Conservation (phyloP, 2,888 invertebrate species). For the Oscheius sp. region DNA sequence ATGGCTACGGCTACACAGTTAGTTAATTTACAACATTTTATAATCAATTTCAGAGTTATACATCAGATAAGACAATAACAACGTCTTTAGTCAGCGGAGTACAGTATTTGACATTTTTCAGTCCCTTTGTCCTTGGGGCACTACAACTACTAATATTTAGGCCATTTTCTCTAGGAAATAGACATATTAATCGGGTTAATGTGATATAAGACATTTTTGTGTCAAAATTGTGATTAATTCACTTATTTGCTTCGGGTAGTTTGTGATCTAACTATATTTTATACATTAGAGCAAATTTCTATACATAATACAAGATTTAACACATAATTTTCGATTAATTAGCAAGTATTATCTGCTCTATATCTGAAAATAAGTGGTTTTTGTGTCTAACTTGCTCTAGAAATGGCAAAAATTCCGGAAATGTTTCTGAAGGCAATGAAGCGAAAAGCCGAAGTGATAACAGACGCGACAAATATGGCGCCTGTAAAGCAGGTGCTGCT, state of each 20-base stretch:
- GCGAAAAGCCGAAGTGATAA: constrained; percentile 8
- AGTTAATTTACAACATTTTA: background rate
- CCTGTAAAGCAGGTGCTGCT: background rate
- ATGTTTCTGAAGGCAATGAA: constrained; percentile 42
- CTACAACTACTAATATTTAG: constrained; percentile 58
- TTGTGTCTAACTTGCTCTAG: no score
- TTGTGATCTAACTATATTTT: background rate
- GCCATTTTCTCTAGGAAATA: constrained; percentile 54
- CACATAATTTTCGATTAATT: no score
- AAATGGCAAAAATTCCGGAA: constrained; percentile 42
- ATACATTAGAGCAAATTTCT: no score
- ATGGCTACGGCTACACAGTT: constrained; percentile 60
- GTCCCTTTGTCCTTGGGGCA: constrained; percentile 57
- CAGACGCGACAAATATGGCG: background rate
- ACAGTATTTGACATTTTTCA: constrained; percentile 56
- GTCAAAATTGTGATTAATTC: background rate
- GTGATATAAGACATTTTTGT: background rate
- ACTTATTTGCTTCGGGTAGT: background rate
- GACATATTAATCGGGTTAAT: constrained; percentile 34
- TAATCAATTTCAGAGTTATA: constrained; percentile 44
- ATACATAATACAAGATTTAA: no score
- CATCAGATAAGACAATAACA: constrained; percentile 35
- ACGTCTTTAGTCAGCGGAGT: constrained; percentile 50
- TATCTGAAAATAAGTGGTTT: no score
- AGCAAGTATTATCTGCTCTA: no score